Evolutionary conservation across 2,888 invertebrate genomes (phyloP).

Genomic region (Ramazzottius varieornatus): DNA sequence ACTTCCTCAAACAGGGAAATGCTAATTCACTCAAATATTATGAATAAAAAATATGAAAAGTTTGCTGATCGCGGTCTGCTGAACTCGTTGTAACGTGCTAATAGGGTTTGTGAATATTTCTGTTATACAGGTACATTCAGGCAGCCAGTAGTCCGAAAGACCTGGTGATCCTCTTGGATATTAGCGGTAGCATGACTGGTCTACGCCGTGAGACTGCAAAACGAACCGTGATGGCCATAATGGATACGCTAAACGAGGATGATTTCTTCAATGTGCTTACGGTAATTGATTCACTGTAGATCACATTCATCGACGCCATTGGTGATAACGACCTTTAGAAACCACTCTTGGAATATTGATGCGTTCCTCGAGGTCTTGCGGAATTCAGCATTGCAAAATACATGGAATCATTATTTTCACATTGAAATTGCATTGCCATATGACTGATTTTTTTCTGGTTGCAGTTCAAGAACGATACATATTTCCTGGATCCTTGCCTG

Average conservation of each 20-base stretch:
- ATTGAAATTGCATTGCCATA: background rate
- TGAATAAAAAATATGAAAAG: too few relatives aligned
- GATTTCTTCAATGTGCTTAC: slow-evolving; percentile 80
- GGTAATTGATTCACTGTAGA: slow-evolving; percentile 19
- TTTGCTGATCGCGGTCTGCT: too few relatives aligned
- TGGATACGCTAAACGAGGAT: slow-evolving; percentile 86
- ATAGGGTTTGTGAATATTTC: too few relatives aligned
- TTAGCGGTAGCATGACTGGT: slow-evolving; percentile 88
- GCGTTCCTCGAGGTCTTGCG: too few relatives aligned
- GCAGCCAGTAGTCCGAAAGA: slow-evolving; percentile 94
- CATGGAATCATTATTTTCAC: too few relatives aligned
- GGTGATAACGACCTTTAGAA: too few relatives aligned
- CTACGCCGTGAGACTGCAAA: slow-evolving; percentile 56
- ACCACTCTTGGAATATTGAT: too few relatives aligned
- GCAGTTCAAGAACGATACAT: background rate
- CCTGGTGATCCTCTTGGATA: slow-evolving; percentile 73
- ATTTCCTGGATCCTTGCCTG: background rate
- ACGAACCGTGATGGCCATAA: slow-evolving; percentile 55
- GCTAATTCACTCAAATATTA: too few relatives aligned
- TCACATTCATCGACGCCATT: too few relatives aligned
- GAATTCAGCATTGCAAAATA: too few relatives aligned
- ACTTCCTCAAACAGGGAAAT: too few relatives aligned
- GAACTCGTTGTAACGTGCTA: too few relatives aligned
- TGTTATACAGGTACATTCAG: slow-evolving; percentile 50
- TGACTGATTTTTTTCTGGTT: background rate